These are phyloP conservation scores for Andrena minutula DNA, from an alignment of 2,888 invertebrate genomes.

Conservation along the genomic window DNA sequence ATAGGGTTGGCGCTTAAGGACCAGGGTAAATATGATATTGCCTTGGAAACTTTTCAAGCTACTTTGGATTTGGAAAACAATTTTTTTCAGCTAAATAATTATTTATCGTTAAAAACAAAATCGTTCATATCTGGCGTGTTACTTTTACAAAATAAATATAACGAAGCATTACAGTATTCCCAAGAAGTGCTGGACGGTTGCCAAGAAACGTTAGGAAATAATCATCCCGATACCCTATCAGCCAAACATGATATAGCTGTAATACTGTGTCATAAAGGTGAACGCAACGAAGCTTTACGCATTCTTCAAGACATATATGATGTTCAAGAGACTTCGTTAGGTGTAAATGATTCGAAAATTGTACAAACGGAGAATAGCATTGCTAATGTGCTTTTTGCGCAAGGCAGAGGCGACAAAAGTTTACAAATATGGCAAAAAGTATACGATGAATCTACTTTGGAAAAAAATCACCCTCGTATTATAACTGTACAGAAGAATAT, in stretches of 20 bases:
- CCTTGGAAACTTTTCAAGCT: background rate
- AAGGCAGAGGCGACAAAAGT: background rate
- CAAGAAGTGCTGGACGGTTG: too few species aligned
- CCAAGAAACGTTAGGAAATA: background rate
- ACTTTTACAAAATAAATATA: too few species aligned
- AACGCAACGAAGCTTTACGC: background rate
- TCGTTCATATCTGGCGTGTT: too few species aligned
- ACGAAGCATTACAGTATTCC: too few species aligned
- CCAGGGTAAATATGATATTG: background rate
- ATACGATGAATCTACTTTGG: background rate
- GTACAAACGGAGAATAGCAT: too few species aligned
- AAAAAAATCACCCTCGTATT: background rate
- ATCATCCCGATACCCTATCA: background rate
- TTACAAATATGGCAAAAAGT: background rate
- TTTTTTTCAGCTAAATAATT: background rate
- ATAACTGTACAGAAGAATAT: background rate
- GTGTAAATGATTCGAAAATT: too few species aligned
- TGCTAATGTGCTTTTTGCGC: too few species aligned
- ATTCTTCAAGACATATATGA: too few species aligned
- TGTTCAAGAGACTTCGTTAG: too few species aligned
- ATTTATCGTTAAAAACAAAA: too few species aligned
- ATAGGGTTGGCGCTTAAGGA: background rate
- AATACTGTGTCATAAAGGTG: background rate
- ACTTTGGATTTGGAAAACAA: background rate
- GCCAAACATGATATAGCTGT: background rate